Base-by-base conservation (phyloP, 2,888 invertebrate species). In the Thysanoteuthis rhombus region DNA sequence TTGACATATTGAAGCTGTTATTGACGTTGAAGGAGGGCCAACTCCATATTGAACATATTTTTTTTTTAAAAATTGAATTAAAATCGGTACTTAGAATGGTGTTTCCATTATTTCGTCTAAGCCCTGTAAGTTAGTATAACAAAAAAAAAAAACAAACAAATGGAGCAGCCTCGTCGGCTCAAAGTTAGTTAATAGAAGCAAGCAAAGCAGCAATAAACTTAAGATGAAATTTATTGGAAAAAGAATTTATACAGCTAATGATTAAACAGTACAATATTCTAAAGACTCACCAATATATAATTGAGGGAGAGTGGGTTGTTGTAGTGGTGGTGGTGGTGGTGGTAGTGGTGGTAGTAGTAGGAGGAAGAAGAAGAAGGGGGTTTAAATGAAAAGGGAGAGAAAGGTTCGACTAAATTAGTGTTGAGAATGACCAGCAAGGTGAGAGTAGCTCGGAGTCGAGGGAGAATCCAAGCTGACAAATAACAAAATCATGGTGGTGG, bases 211-310 rank as follows among this genome's bases (percentile, higher is more conserved):
- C 22, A 32, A 32, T 92, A 92, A 75, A 45, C 42, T 92, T 92
- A 92, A 36, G 45, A 92, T 92, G 92, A 92, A 45, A 45, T 92
- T 92, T 92, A 92, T 92, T 92, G 92, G 42, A 45, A 92, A 92
- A 92, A 92, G 39, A 92, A 92, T 92, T 92, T 92, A 92, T 92
- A 92, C 92, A 92, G 45, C 92, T 92, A 92, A 92, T 90, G 42
- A 90, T 92, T 45, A 42, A 92, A 92, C 92, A 92, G 45, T 92
- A 92, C 92, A 92, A 92, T 92, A 45, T 42, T 45, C 42, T 92
- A 39, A 45, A 40, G 90, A 90, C 39, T 92, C 92, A 92, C 45
- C 92, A 92, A 75, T 45, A 40, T 40, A n/a, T 25, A 45, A 92
- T 5, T 40, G 45, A 32, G 91, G 6, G 40, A 19, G 19, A 4